Conservation (phyloP, 2,797 vertebrate genomes). For the Cuculus canorus region DNA sequence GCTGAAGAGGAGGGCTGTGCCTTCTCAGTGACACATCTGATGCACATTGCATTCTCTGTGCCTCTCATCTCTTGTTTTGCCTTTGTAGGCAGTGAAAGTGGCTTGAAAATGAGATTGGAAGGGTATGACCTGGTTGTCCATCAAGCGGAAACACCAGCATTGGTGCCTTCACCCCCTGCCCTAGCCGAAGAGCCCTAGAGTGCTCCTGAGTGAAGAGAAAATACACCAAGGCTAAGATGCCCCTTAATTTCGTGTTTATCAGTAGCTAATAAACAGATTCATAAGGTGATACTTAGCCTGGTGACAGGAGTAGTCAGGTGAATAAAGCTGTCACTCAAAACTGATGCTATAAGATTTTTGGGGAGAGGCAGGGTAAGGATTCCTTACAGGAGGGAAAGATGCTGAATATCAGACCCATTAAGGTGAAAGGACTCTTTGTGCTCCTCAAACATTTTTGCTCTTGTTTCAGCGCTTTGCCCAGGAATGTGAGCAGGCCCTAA, state of each 20-base stretch:
- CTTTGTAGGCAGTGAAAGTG: not conserved
- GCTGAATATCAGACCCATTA: not conserved
- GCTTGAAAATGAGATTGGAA: not conserved
- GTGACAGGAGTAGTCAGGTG: not conserved
- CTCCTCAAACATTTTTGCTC: not conserved
- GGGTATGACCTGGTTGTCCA: rapidly evolving
- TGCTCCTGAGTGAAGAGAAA: rapidly evolving
- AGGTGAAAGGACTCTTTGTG: not conserved
- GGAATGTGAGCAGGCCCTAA: not conserved
- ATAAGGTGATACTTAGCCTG: not conserved
- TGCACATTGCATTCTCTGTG: rapidly evolving
- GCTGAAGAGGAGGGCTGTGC: not conserved
- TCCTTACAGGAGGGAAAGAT: not conserved
- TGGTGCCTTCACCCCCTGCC: not conserved
- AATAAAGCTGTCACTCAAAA: not conserved
- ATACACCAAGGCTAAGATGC: not conserved
- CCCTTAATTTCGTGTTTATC: not conserved
- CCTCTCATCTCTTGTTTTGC: not conserved
- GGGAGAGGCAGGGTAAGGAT: not conserved
- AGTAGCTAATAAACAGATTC: not conserved
- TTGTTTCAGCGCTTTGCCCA: not conserved
- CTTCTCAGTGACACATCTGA: not conserved
- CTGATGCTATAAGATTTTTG: not conserved
- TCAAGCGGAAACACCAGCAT: not conserved
- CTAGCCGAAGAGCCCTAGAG: not conserved